Evolutionary conservation across 2,113 vertebrate genomes (phyloP), one percentile per base, ranked within the genome.

Genomic region (Heptranchias perlo): DNA sequence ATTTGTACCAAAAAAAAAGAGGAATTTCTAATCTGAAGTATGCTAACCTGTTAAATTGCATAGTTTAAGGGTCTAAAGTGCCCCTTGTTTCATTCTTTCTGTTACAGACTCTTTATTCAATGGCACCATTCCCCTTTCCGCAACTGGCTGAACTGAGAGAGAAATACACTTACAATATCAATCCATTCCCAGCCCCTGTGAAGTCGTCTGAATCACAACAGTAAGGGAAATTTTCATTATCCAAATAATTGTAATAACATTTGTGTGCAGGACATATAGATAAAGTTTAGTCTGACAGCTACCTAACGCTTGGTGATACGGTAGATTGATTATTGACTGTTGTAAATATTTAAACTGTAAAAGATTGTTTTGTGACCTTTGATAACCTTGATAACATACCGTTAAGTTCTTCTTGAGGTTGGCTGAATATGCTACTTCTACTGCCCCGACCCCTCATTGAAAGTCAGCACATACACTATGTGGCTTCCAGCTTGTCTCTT

Each of bases 131-230:
- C 96, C 99, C 99, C 11, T 99, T 99, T 96, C 99, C 99, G 95
- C 99, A 99, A 89, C 97, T 99, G 97, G 98, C 98, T 13, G 99
- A 99, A 97, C 96, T 99, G 96, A 98, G 99, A 96, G 99, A 99
- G 98, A 99, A 99, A 96, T 99, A 99, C 96, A 99, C 99, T 0
- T 99, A 99, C 97, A 99, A 99, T 97, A 99, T 99, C 96, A 99
- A 99, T 95, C 99, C 99, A 0, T 99, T 99, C 96, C 99, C 99
- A 78, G 99, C 98, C 96, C 97, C 99, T 7, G 98, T 99, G 92
- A 99, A 98, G 97, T 97, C 98, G 96, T 47, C 97, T 87, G 94
- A 67, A 52, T 95, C 94, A 35, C 94, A 95, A 95, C 25, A 11
- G 94, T 95, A 95, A 95, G 65, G 25, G n/a, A 67, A 49, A 49